Percentiles rank a stretch among this genome's conserved stretches.
phyloP scores from a whole-genome alignment of 2,113 vertebrate species.

The Eubucco bourcierii region DNA sequence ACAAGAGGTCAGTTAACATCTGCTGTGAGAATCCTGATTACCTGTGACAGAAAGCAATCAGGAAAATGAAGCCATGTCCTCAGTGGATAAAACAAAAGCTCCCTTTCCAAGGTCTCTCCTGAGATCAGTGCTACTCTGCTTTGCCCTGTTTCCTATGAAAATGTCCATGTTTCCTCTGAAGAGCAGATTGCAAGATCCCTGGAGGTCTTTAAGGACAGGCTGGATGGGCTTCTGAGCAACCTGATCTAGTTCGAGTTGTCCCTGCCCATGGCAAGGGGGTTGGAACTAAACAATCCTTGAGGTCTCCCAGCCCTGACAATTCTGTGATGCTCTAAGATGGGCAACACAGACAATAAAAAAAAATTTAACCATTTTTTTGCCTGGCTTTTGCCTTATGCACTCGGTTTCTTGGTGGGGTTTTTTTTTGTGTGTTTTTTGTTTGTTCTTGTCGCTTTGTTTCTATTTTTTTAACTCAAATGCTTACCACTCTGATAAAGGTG shows the following conservation, averaged over 20 bases:
- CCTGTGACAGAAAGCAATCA: not conserved
- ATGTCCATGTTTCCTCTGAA: not conserved
- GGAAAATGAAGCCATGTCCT: not conserved
- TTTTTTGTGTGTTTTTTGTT: not conserved
- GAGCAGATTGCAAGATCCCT: not conserved
- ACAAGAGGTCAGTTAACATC: not conserved
- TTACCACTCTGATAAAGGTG: not conserved
- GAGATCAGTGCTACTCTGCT: not conserved
- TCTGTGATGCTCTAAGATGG: not conserved
- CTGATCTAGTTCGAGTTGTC: too few relatives aligned
- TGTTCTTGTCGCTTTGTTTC: not conserved
- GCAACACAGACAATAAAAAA: not conserved
- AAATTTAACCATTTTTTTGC: rapidly evolving
- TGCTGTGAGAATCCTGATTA: not conserved
- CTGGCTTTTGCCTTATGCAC: not conserved
- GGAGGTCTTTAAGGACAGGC: too few relatives aligned
- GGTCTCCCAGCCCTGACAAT: too few relatives aligned
- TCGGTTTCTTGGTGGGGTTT: not conserved
- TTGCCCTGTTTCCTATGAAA: not conserved
- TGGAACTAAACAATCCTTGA: too few relatives aligned
- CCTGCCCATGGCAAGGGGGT: too few relatives aligned
- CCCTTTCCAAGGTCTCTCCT: not conserved
- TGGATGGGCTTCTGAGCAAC: too few relatives aligned
- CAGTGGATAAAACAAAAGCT: not conserved
- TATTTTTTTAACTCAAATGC: not conserved